Evolutionary conservation across 1,140 invertebrate genomes (phyloP).

Genomic region (Procambarus clarkii): DNA sequence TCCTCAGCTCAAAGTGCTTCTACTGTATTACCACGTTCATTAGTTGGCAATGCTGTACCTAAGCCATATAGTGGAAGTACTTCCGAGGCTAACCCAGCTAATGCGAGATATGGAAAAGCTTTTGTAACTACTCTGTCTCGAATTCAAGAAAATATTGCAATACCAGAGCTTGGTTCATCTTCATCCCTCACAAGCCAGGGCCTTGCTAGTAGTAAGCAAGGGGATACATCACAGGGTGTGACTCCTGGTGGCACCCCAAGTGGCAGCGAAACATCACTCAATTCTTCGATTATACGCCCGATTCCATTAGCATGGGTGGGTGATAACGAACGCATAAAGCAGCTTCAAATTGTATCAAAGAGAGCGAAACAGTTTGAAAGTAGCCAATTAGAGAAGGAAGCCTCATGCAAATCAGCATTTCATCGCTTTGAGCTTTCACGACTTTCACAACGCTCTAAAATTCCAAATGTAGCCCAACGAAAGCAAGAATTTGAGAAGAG

Average conservation of each 20-base stretch:
- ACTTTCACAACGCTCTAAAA: constrained; percentile 82
- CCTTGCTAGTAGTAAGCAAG: constrained; percentile 70
- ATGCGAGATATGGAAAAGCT: constrained; percentile 72
- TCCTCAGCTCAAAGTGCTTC: constrained; percentile 15
- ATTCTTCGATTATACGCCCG: constrained; percentile 41
- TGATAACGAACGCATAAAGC: constrained; percentile 72
- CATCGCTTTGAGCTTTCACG: constrained; percentile 85
- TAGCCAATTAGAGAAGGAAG: constrained; percentile 76
- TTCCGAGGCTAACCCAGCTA: constrained; percentile 24
- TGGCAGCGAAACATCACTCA: constrained; percentile 67
- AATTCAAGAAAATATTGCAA: constrained; percentile 81
- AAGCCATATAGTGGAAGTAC: constrained; percentile 67
- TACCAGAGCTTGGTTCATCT: constrained; percentile 73
- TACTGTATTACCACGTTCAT: constrained; percentile 13
- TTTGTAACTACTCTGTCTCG: constrained; percentile 81
- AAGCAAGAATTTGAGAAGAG: constrained; percentile 85
- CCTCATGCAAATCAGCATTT: constrained; percentile 81
- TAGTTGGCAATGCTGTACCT: constrained; percentile 73
- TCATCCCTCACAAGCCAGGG: constrained; percentile 74
- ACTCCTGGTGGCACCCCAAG: constrained; percentile 56
- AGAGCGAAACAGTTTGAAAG: constrained; percentile 85
- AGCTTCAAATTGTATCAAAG: constrained; percentile 75
- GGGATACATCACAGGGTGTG: constrained; percentile 64
- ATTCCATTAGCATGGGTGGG: constrained; percentile 69
- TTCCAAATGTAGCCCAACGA: constrained; percentile 84